Conservation (phyloP, 2,888 invertebrate genomes). For the Folsomia manolachei region DNA sequence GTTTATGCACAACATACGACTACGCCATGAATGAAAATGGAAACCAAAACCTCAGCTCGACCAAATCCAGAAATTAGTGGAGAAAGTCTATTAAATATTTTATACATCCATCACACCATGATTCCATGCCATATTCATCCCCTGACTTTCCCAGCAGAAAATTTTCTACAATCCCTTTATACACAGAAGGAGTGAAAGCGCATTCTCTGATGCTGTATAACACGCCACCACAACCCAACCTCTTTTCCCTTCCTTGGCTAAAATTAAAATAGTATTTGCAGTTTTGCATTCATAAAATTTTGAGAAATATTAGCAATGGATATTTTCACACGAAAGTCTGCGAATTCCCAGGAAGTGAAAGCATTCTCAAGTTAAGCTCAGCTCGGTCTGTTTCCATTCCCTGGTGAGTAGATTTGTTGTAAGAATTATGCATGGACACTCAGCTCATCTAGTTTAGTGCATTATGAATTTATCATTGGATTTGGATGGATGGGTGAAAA, state of each 20-base stretch:
- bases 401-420: too few relatives aligned
- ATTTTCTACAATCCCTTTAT: too few relatives aligned
- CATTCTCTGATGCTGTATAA: too few relatives aligned
- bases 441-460: neutral
- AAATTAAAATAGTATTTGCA: too few relatives aligned
- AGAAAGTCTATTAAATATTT: neutral
- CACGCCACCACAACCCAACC: too few relatives aligned
- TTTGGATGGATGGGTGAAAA: neutral
- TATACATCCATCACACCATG: conserved; percentile 4
- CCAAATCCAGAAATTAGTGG: neutral
- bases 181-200: too few relatives aligned
- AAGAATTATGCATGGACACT: neutral
- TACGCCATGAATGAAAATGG: neutral
- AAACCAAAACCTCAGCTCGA: neutral
- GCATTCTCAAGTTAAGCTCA: neutral
- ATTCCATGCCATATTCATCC: too few relatives aligned
- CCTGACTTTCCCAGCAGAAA: too few relatives aligned
- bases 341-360: neutral
- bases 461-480: neutral
- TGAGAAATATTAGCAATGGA: too few relatives aligned
- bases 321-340: too few relatives aligned
- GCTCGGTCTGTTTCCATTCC: neutral
- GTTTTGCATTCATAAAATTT: too few relatives aligned
- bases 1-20: neutral
- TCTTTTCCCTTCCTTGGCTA: too few relatives aligned